phyloP scores from a whole-genome alignment of 1,140 invertebrate species.

The Apis mellifera region Amel_HAv3.1 CM009939.2:2566501-2567000 shows the following conservation, averaged over 20 bases:
- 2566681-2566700: not conserved
- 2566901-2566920: not conserved
- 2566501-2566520: not conserved
- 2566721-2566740: not conserved
- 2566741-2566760: slow-evolving; percentile 30
- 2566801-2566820: not conserved
- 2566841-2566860: no score
- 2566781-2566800: not conserved
- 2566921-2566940: not conserved
- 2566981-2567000: no score
- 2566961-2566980: no score
- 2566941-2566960: not conserved
- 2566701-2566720: not conserved
- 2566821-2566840: no score
- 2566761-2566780: not conserved
- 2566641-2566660: slow-evolving; percentile 61
- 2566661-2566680: slow-evolving; percentile 42
- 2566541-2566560: not conserved
- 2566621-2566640: not conserved
- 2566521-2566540: not conserved
- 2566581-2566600: slow-evolving; percentile 52
- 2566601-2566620: not conserved
- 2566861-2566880: no score
- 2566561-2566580: slow-evolving; percentile 36
- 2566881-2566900: not conserved